Conservation (phyloP, 2,888 invertebrate species). For the Drosophila neutralis region DNA sequence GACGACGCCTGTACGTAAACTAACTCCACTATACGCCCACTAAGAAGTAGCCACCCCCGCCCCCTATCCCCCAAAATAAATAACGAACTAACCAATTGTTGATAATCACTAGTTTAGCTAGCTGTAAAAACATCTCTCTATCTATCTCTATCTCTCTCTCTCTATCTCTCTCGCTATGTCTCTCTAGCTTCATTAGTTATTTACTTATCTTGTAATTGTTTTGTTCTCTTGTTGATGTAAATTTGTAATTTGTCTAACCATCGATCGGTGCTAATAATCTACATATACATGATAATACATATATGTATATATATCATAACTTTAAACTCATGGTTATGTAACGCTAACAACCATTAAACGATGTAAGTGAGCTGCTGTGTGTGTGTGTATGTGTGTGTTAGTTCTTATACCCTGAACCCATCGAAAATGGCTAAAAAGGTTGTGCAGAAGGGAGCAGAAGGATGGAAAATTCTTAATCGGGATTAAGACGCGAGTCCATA, state of each 20-base stretch:
- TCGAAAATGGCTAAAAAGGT: not conserved
- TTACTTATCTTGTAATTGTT: constrained; percentile 21
- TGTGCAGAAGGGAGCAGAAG: too few species aligned
- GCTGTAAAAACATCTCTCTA: constrained; percentile 16
- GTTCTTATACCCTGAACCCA: not conserved
- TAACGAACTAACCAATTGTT: constrained; percentile 34
- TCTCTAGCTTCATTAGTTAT: constrained; percentile 33
- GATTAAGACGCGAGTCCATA: not conserved
- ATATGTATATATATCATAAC: constrained; percentile 15
- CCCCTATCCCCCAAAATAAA: constrained; percentile 4
- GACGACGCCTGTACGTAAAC: constrained; percentile 85
- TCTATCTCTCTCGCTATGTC: constrained; percentile 15
- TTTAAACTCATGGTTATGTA: constrained; percentile 30
- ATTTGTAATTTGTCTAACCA: constrained; percentile 54
- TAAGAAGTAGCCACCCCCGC: constrained; percentile 17
- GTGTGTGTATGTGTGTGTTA: constrained; percentile 32
- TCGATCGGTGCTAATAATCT: constrained; percentile 29
- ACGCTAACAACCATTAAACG: constrained; percentile 28
- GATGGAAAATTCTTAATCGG: not conserved
- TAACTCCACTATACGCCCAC: constrained; percentile 73
- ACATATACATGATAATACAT: not conserved
- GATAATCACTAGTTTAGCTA: constrained; percentile 61
- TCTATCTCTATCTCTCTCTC: constrained; percentile 24
- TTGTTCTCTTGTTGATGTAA: constrained; percentile 43
- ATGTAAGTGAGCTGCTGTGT: constrained; percentile 28